Base-by-base conservation (phyloP, 2,113 vertebrate species). In the Sialia sialis region DNA sequence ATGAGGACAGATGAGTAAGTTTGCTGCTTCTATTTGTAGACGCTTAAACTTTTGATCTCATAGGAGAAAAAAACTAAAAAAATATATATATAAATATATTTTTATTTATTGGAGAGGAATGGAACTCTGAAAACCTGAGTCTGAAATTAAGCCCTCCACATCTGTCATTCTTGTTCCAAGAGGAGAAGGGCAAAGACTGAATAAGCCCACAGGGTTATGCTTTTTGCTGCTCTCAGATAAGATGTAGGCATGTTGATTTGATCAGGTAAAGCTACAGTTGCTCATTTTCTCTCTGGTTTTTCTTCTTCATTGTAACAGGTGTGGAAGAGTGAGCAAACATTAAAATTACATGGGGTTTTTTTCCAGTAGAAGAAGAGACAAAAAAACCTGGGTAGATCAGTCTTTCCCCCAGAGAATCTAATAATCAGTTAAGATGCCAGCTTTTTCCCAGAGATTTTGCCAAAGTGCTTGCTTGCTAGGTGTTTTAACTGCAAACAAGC, bases 201-300 rank as follows among this genome's bases (percentile, higher is more conserved):
- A 27, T 64, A 74, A 77, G 27, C 9, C 63, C 66, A 9, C 21
- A 79, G 7, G 13, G 26, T 59, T 91, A 68, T 68, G 36, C 5
- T 69, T 84, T 77, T 73, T 83, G 17, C 55, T 54, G 20, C 20
- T 27, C 30, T 89, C 44, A 69, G 9, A 68, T 36, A 44, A 44
- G 7, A 18, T 46, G 17, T 23, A 76, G 38, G 6, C 49, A 44
- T 0, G 0, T 26, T 75, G 30, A 44, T 58, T 30, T 54, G 5
- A 44, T 60, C 25, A 83, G 25, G 38, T 68, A 39, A 70, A 82
- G 20, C 54, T 91, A 44, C 36, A 68, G 3, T 60, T 52, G 39
- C 22, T 94, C 5, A 3, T 48, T 75, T 67, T 86, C 10, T 56
- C 25, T 64, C 1, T 46, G 27, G 4, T 2, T 4, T 59, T 72